A percentile compares a stretch with the other conserved stretches of the same genome.
Conservation (phyloP, 64 coral and sea anemone genomes). For the Pocillopora verrucosa region DNA sequence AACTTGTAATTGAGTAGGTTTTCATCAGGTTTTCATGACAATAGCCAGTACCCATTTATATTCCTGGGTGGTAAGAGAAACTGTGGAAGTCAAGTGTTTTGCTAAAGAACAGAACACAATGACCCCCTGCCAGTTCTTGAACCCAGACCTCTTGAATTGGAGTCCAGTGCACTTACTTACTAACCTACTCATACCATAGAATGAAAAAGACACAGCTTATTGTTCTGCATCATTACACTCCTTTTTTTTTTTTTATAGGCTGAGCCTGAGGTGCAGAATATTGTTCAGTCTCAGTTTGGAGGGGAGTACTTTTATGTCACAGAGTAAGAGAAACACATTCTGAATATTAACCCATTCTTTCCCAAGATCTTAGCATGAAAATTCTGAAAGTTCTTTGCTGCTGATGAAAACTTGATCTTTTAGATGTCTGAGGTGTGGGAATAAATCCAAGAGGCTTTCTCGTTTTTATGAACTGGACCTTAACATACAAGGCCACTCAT, state of each 20-base stretch:
- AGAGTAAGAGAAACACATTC: constrained; percentile 40
- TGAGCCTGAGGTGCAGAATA: constrained; percentile 74
- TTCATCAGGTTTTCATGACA: no score
- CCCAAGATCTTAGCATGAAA: not conserved
- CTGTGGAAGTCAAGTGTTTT: no score
- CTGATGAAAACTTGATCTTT: not conserved
- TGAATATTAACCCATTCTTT: no score
- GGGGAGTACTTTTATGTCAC: constrained; percentile 93
- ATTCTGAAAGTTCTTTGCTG: not conserved
- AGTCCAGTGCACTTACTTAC: not conserved
- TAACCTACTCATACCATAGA: no score
- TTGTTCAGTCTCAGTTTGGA: constrained; percentile 94
- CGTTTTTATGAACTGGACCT: constrained; percentile 95
- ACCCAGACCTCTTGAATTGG: not conserved
- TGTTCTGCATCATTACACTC: no score
- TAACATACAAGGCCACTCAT: constrained; percentile 89
- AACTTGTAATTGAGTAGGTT: no score
- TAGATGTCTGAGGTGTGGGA: constrained; percentile 89
- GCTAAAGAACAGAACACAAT: no score
- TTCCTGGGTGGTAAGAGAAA: no score
- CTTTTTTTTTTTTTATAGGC: constrained; percentile 31
- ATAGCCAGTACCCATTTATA: no score
- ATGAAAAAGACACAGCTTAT: no score
- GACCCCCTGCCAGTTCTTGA: no score
- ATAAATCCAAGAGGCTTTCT: constrained; percentile 81